Base-by-base conservation (phyloP, 1,140 invertebrate genomes). In the Pseudoatta argentina region DNA sequence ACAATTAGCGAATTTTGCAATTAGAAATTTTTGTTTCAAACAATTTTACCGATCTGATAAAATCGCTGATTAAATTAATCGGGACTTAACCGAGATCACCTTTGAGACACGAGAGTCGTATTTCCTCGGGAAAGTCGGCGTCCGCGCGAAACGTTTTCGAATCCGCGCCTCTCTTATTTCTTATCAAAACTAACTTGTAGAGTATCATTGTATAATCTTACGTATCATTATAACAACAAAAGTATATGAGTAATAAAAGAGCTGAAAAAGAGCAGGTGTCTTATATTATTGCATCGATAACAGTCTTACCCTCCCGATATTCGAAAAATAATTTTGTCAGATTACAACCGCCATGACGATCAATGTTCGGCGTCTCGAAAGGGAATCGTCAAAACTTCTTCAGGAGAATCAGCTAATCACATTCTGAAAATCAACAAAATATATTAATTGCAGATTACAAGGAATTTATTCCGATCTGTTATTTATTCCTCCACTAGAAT, bases 151-250 rank as follows among this genome's bases (percentile, higher is more conserved):
- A 72, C 53, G 27, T 61, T 55, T 24, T 61, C 24, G 59, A 79
- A 86, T 87, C 79, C 64, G 63, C 66, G 85, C 39, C 85, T 64
- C 48, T 51, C 59, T 88, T 87, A 86, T 79, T 89, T 89, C 86
- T 90, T 92, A 89, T 93, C 88, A 91, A 92, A 93, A 94, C 93
- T 94, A 94, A 94, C 93, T 91, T 94, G 90, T 93, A 92, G 92
- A 92, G 85, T 91, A 92, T 87, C 64, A 89, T 86, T 93, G 91
- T 93, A 92, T 94, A 92, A 94, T 94, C 93, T 91, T 91, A 92
- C 88, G 92, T 87, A 92, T 89, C 92, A 85, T 87, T 92, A 92
- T 93, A 93, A 94, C 89, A 93, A 91, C 88, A 90, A 89, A 89
- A 89, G 61, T 75, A 72, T 86, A 87, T 73, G 66, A 72, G n/a